Evolutionary conservation across 2,113 vertebrate genomes (phyloP).

Genomic region (Zosterops pallidus): DNA sequence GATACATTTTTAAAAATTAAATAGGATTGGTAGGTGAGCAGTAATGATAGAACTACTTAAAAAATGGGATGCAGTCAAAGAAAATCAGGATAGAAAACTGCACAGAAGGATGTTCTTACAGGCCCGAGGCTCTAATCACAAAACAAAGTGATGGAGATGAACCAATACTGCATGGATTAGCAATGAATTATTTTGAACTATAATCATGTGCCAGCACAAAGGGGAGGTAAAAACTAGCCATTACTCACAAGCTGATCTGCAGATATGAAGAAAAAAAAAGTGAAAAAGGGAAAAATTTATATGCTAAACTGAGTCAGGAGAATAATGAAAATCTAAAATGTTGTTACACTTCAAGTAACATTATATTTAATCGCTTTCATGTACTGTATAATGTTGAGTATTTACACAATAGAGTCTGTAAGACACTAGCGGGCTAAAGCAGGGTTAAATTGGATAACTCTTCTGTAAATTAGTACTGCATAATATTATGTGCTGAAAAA

Average conservation of each 20-base stretch:
- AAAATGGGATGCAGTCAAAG: conserved; percentile 66
- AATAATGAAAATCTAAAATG: conserved; percentile 74
- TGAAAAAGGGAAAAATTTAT: conserved; percentile 42
- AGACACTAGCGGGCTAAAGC: conserved; percentile 28
- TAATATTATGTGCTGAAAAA: neutral
- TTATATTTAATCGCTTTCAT: conserved; percentile 64
- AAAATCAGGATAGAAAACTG: conserved; percentile 64
- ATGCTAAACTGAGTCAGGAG: conserved; percentile 65
- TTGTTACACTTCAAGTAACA: conserved; percentile 69
- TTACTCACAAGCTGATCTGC: conserved; percentile 74
- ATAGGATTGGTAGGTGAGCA: conserved; percentile 11
- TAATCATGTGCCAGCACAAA: conserved; percentile 74
- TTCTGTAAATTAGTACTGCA: conserved; percentile 32
- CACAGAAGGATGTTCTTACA: conserved; percentile 55
- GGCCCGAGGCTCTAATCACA: conserved; percentile 76
- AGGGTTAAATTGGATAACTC: conserved; percentile 59
- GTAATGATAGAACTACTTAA: conserved; percentile 59
- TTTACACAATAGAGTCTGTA: conserved; percentile 60
- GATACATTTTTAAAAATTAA: conserved; percentile 45
- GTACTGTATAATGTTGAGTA: conserved; percentile 32
- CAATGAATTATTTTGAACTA: conserved; percentile 79
- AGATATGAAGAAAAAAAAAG: conserved; percentile 50
- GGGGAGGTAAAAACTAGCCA: conserved; percentile 75
- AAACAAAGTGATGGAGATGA: conserved; percentile 76
- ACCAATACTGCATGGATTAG: conserved; percentile 80